These are phyloP conservation scores for Drosophila erecta DNA, from an alignment of 1,140 invertebrate species.

Conservation along the genomic window DNA sequence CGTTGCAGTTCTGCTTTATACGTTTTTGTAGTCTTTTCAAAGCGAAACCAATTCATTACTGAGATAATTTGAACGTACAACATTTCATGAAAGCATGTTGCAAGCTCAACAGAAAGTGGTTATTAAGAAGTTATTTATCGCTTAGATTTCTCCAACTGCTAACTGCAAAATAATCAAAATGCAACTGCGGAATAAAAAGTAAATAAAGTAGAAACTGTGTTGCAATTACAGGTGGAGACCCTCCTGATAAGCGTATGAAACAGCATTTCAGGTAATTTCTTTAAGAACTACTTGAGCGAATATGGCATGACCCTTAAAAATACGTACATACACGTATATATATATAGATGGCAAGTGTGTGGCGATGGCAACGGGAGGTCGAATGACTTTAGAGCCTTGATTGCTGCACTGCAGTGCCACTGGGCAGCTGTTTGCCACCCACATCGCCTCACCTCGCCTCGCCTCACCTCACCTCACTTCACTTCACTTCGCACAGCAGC, in stretches of 20 bases:
- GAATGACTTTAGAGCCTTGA: constrained; percentile 70
- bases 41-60: neutral
- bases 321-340: neutral
- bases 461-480: neutral
- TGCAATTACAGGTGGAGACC: constrained; percentile 13
- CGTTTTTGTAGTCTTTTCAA: neutral
- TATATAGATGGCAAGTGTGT: constrained; percentile 16
- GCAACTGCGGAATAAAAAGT: neutral
- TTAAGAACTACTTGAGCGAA: constrained; percentile 15
- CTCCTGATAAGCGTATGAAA: constrained; percentile 9
- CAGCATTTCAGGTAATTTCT: constrained; percentile 11
- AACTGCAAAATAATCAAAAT: no score
- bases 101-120: no score
- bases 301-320: constrained; percentile 16
- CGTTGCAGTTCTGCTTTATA: no score
- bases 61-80: neutral
- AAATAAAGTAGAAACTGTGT: neutral
- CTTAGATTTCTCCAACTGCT: no score
- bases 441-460: neutral
- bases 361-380: constrained; percentile 32
- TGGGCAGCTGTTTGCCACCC: constrained; percentile 33
- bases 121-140: no score
- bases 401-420: constrained; percentile 50
- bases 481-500: constrained; percentile 31
- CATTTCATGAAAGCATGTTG: no score